Base-by-base conservation (phyloP, 2,888 invertebrate genomes). In the Clivina fossor region DNA sequence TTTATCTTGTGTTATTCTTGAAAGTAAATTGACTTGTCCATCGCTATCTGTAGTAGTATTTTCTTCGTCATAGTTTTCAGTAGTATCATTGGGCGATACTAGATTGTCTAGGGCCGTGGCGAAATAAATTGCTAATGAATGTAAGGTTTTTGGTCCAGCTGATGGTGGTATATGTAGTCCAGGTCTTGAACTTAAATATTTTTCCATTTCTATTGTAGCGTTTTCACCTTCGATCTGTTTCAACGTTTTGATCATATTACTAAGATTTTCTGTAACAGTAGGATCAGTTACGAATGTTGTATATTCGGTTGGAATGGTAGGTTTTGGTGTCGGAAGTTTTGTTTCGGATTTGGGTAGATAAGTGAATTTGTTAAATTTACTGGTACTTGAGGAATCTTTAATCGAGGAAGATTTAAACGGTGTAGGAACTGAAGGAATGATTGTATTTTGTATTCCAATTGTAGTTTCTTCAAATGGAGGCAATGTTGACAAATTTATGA, bases 121-220 rank as follows among this genome's bases (percentile, higher is more conserved):
- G 67, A 90, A 90, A 67, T 90, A 91, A 61, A 88, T 80, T 1
- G 90, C 90, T 37, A 91, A 69, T 0, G 89, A 86, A 63, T 88
- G 88, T 8, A 89, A 74, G 0, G 88, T 86, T 67, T 87, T 86
- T 0, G 90, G 88, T 0, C 88, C 87, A 0, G 86, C 80, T 0
- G 88, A 88, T 11, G 85, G 83, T 2, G 88, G 86, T 5, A 86
- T 81, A 4, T 83, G 76, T n/a, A 86, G 72, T 2, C 85, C 88
- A 26, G 80, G 78, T 58, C 85, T 76, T 20, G 78, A 66, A 4
- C 63, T 74, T 40, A 72, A 73, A 59, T 76, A 78, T 26, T 78
- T 79, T 15, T 77, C 74, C 5, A 76, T 70, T 5, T 74, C 68
- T 8, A 75, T 76, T 1, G 72, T 69, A 3, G 77, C 70, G 58